Evolutionary conservation across 2,113 vertebrate species (phyloP).

Genomic region (pig (Sus scrofa)): T2T-Sscrofa CM000814.6:126745501-126746000

Average conservation of each 20-base stretch:
- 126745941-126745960: neutral
- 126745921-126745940: neutral
- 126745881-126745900: neutral
- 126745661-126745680: neutral
- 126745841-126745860: neutral
- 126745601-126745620: neutral
- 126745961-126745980: neutral
- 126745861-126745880: neutral
- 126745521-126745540: conserved; percentile 91
- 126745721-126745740: neutral
- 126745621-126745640: neutral
- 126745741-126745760: neutral
- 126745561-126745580: neutral
- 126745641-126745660: neutral
- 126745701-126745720: neutral
- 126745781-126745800: neutral
- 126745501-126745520: conserved; percentile 96
- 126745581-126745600: neutral
- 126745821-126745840: neutral
- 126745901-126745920: neutral
- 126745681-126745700: neutral
- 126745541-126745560: neutral
- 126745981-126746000: neutral
- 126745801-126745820: neutral
- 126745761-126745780: neutral